phyloP scores from a whole-genome alignment of 1,140 invertebrate species.

The Lepidurus apus region DNA sequence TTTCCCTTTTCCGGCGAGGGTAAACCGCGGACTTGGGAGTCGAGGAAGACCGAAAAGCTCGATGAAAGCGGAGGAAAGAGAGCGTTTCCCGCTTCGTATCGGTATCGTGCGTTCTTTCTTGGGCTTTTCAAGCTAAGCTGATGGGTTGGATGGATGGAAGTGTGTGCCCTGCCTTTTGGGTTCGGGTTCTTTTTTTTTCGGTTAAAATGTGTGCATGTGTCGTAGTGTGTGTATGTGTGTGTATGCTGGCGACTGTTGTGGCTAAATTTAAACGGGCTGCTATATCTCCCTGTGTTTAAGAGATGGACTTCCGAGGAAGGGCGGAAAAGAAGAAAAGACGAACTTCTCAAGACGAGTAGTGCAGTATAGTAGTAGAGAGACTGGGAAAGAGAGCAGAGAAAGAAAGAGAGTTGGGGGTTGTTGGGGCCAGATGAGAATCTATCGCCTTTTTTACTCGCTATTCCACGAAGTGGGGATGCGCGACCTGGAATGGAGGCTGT shows the following conservation, averaged over 20 bases:
- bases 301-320: not conserved
- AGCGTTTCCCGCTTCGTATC: not conserved
- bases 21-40: not conserved
- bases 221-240: slow-evolving; percentile 1
- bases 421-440: too few species aligned
- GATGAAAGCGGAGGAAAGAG: not conserved
- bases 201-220: slow-evolving; percentile 22
- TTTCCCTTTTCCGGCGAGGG: not conserved
- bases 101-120: not conserved
- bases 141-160: not conserved
- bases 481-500: too few species aligned
- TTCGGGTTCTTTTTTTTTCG: slow-evolving; percentile 11
- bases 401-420: too few species aligned
- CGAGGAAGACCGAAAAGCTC: not conserved
- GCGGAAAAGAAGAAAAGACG: too few species aligned
- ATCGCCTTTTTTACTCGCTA: too few species aligned
- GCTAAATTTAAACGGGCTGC: slow-evolving; percentile 17
- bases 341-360: too few species aligned
- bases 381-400: too few species aligned
- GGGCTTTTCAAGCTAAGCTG: not conserved
- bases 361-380: too few species aligned
- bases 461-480: too few species aligned
- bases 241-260: slow-evolving; percentile 14
- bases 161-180: slow-evolving; percentile 17
- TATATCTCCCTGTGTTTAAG: slow-evolving; percentile 24